These are phyloP conservation scores for Muscina levida DNA, from an alignment of 2,888 invertebrate genomes.

Conservation along the genomic window DNA sequence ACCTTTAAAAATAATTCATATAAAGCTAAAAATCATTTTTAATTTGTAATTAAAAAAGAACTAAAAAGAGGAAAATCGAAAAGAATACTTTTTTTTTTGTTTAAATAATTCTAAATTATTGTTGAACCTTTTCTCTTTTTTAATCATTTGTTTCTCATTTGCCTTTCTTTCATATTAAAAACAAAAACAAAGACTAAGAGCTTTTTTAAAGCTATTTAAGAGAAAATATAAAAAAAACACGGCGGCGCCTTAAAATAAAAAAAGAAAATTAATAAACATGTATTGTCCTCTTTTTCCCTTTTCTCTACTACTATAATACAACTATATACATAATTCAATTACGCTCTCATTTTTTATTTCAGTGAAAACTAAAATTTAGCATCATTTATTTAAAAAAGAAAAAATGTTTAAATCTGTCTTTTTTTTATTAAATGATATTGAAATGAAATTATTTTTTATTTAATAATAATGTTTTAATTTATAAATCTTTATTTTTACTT, in stretches of 20 bases:
- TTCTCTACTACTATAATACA: slow-evolving; percentile 37
- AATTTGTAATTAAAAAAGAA: slow-evolving; percentile 39
- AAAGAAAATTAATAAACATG: slow-evolving; percentile 57
- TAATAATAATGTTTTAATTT: slow-evolving; percentile 62
- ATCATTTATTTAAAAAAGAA: slow-evolving; percentile 59
- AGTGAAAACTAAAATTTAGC: slow-evolving; percentile 58
- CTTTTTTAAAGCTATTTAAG: slow-evolving; percentile 60
- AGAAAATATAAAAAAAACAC: slow-evolving; percentile 48
- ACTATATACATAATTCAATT: slow-evolving; percentile 41
- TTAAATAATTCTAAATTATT: slow-evolving; percentile 63
- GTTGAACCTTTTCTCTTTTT: slow-evolving; percentile 61
- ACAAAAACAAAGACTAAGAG: slow-evolving; percentile 62
- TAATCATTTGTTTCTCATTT: slow-evolving; percentile 42
- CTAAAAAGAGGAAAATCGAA: slow-evolving; percentile 38
- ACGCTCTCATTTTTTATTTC: slow-evolving; percentile 57
- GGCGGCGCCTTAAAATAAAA: slow-evolving; percentile 67
- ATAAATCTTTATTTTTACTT: slow-evolving; percentile 67
- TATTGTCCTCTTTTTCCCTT: slow-evolving; percentile 46
- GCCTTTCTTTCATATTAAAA: slow-evolving; percentile 33
- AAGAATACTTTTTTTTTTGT: slow-evolving; percentile 45
- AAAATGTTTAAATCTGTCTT: slow-evolving; percentile 56
- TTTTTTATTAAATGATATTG: slow-evolving; percentile 62
- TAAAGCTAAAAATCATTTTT: slow-evolving; percentile 43
- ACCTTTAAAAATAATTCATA: slow-evolving; percentile 21
- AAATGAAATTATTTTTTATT: slow-evolving; percentile 56